These are phyloP conservation scores for Psettodes erumei DNA, from an alignment of 2,113 vertebrate species.

Conservation along the genomic window DNA sequence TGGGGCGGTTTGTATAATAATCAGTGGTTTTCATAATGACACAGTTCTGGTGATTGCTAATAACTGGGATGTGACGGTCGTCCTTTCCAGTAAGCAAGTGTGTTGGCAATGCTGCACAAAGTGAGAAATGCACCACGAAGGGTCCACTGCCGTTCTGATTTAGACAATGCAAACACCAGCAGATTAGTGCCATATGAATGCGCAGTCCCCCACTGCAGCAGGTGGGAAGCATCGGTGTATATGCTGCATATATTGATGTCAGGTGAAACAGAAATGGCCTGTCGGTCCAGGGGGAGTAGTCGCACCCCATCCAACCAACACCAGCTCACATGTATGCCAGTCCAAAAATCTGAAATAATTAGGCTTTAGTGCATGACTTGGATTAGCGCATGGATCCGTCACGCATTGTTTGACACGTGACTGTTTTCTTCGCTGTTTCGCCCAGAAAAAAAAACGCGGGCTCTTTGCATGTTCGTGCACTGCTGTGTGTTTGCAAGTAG, in stretches of 20 bases:
- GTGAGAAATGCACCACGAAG: conserved; percentile 53
- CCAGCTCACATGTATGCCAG: conserved; percentile 13
- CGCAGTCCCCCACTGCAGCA: conserved; percentile 46
- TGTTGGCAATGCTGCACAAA: conserved; percentile 62
- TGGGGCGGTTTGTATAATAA: conserved; percentile 40
- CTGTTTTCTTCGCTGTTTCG: conserved; percentile 4
- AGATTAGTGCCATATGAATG: conserved; percentile 56
- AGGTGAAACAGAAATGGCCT: background rate
- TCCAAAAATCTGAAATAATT: background rate
- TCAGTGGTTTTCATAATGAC: conserved; percentile 45
- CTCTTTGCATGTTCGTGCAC: background rate
- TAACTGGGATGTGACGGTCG: conserved; percentile 52
- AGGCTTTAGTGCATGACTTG: background rate
- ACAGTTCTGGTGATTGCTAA: conserved; percentile 61
- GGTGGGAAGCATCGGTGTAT: conserved; percentile 26
- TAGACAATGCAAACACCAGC: conserved; percentile 48
- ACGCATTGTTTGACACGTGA: background rate
- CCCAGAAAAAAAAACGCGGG: background rate
- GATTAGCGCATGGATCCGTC: background rate
- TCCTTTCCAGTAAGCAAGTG: conserved; percentile 35
- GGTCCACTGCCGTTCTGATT: conserved; percentile 54
- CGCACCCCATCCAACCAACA: background rate
- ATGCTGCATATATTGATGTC: conserved; percentile 16
- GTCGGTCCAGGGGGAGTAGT: background rate
- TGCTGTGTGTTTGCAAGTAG: conserved; percentile 6